These are phyloP conservation scores for Platichthys flesus DNA, from an alignment of 2,113 vertebrate species.

Conservation along the genomic window DNA sequence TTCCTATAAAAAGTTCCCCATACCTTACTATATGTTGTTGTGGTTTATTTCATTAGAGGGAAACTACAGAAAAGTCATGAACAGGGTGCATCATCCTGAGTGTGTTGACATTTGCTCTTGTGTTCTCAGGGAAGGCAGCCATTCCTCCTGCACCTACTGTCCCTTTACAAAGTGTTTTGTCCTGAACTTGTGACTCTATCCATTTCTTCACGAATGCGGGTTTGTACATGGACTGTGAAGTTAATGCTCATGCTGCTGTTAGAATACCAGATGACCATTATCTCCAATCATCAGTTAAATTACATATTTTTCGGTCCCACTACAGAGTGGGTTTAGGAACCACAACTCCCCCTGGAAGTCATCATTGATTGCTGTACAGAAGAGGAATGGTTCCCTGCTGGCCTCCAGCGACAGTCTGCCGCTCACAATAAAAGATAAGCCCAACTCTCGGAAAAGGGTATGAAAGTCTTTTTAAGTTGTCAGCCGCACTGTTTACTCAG, in stretches of 20 bases:
- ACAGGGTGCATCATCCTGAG: background rate
- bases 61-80: background rate
- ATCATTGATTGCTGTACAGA: constrained; percentile 79
- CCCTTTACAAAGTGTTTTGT: constrained; percentile 89
- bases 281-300: background rate
- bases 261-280: background rate
- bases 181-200: constrained; percentile 88
- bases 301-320: constrained; percentile 41
- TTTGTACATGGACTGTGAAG: constrained; percentile 65
- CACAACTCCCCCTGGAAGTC: constrained; percentile 86
- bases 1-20: background rate
- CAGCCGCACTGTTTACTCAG: background rate
- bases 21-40: background rate
- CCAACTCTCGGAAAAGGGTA: constrained; percentile 78
- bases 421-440: constrained; percentile 46
- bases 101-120: constrained; percentile 16
- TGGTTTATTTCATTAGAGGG: background rate
- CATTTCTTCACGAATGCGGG: constrained; percentile 85
- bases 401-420: constrained; percentile 40
- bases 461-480: background rate
- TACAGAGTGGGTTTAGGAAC: constrained; percentile 87
- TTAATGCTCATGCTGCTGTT: constrained; percentile 1
- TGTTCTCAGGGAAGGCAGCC: constrained; percentile 86
- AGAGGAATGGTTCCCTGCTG: constrained; percentile 69
- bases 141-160: constrained; percentile 88